These are phyloP conservation scores for Hippoglossus hippoglossus DNA, from an alignment of 2,797 vertebrate genomes.

Conservation along the genomic window DNA sequence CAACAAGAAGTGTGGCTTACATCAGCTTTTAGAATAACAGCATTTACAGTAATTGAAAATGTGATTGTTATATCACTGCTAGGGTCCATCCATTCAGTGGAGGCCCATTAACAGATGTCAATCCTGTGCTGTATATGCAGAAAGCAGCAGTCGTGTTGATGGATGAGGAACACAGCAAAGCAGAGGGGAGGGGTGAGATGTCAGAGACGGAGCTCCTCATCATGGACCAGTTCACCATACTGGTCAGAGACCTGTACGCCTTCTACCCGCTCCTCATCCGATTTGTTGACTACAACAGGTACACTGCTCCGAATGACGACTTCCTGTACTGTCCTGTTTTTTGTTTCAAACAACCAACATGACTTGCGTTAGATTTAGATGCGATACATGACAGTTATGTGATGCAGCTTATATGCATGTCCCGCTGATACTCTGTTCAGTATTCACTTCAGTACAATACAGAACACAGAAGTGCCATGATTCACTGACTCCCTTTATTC, in stretches of 20 bases:
- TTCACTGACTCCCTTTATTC: not conserved
- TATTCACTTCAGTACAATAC: not conserved
- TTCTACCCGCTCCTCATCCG: conserved; percentile 96
- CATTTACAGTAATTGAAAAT: not conserved
- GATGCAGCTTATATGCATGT: too few relatives aligned
- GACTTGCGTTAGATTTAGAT: not conserved
- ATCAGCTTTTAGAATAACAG: not conserved
- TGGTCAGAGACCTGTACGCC: conserved; percentile 95
- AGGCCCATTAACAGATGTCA: not conserved
- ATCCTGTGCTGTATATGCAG: conserved; percentile 41
- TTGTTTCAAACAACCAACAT: not conserved
- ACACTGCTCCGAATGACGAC: not conserved
- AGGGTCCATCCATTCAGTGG: not conserved
- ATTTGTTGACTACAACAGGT: conserved; percentile 98
- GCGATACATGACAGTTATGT: too few relatives aligned
- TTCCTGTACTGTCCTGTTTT: not conserved
- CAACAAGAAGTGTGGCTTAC: not conserved
- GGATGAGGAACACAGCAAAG: conserved; percentile 95
- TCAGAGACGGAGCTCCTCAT: conserved; percentile 96
- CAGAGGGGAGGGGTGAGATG: conserved; percentile 95
- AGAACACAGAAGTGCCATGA: not conserved
- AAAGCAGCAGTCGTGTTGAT: conserved; percentile 92
- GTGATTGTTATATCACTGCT: not conserved
- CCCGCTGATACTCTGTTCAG: too few relatives aligned
- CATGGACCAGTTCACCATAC: conserved; percentile 93